Evolutionary conservation across 2,888 invertebrate species (phyloP).

Genomic region (Choristoneura rosaceana): DNA sequence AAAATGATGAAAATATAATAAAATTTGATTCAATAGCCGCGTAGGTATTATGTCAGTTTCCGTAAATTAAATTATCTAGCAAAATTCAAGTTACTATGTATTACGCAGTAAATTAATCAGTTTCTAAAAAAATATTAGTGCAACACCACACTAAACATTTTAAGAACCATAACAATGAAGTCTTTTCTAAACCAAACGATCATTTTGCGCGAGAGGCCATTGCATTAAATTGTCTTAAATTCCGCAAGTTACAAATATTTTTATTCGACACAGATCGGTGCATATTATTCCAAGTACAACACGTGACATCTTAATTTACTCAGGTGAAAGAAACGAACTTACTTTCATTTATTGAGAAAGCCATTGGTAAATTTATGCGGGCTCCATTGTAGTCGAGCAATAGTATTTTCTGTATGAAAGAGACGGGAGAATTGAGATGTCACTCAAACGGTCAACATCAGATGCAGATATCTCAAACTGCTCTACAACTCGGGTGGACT

Average conservation of each 20-base stretch:
- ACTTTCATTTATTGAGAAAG: constrained; percentile 63
- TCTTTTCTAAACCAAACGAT: background rate
- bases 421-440: constrained; percentile 18
- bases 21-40: background rate
- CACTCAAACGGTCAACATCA: constrained; percentile 8
- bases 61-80: background rate
- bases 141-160: background rate
- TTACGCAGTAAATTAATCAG: too few relatives aligned
- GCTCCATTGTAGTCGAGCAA: constrained; percentile 53
- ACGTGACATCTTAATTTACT: constrained; percentile 38
- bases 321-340: constrained; percentile 52
- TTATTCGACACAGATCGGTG: constrained; percentile 26
- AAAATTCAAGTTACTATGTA: too few relatives aligned
- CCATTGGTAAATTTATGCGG: constrained; percentile 56
- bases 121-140: background rate
- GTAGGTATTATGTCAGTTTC: background rate
- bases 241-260: constrained; percentile 10
- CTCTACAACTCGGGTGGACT: background rate
- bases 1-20: background rate
- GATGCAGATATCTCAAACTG: background rate
- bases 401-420: constrained; percentile 48
- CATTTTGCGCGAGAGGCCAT: constrained; percentile 14
- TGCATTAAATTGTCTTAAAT: constrained; percentile 15
- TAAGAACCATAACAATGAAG: background rate
- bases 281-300: constrained; percentile 36